phyloP scores from a whole-genome alignment of 2,113 vertebrate species.

The Bagarius yarrelli region DNA sequence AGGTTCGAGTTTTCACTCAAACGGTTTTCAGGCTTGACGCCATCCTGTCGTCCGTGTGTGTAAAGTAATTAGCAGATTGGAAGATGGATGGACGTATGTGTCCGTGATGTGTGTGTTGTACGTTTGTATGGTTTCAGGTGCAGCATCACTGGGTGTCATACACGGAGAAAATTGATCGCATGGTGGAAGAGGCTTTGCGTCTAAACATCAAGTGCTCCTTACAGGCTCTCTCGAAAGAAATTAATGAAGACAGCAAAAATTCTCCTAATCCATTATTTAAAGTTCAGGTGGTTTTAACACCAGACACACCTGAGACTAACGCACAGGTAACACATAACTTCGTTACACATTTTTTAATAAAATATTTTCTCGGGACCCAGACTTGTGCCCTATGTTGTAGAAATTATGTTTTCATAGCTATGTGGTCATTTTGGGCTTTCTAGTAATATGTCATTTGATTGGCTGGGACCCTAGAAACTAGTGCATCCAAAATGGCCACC shows the following conservation, averaged over 20 bases:
- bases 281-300: constrained; percentile 74
- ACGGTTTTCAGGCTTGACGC: background rate
- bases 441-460: too few relatives aligned
- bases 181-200: constrained; percentile 79
- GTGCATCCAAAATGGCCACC: too few relatives aligned
- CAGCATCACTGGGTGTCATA: constrained; percentile 79
- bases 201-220: constrained; percentile 79
- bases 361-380: background rate
- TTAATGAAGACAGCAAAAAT: constrained; percentile 78
- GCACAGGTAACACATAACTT: constrained; percentile 67
- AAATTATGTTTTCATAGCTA: too few relatives aligned
- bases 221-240: constrained; percentile 78
- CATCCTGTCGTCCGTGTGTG: constrained; percentile 8
- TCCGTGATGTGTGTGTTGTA: constrained; percentile 18
- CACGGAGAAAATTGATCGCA: constrained; percentile 72
- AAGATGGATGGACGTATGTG: background rate
- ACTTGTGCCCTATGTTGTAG: too few relatives aligned
- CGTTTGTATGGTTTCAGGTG: constrained; percentile 67
- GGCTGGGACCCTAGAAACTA: too few relatives aligned
- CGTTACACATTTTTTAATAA: constrained; percentile 3
- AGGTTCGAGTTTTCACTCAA: background rate
- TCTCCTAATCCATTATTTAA: constrained; percentile 76
- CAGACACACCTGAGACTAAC: constrained; percentile 54
- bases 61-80: background rate
- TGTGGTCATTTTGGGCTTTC: too few relatives aligned